Evolutionary conservation across 2,888 invertebrate species (phyloP), one percentile per base, ranked within the genome.

Genomic region (Dynastes tityus): DNA sequence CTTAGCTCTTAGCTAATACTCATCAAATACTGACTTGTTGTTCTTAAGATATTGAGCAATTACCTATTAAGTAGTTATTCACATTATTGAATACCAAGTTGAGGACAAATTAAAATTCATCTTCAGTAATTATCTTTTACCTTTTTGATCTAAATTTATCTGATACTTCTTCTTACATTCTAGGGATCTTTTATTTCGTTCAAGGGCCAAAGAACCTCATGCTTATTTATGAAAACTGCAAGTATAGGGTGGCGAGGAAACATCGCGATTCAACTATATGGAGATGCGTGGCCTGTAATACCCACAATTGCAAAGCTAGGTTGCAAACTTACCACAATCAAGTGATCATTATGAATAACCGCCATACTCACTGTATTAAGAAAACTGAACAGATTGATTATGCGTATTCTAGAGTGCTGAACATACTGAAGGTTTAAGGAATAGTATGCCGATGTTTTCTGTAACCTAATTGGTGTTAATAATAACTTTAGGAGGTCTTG

Each of bases 301-400:
- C 79, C 37, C 74, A 73, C 22, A 85, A 83, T 76, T 87, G 87
- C 78, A 86, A 83, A 80, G 83, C 84, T 11, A 82, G 85, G 74
- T 29, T 82, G n/a, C 76, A 76, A 5, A 83, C 82, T 11, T 78
- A 45, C 37, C 82, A 64, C 83, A 84, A 61, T 83, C 65, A 61
- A 8, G 58, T 58, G 32, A 53, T 13, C n/a, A n/a, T 77, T 27
- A 68, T 53, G 16, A 37, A 40, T 6, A 37, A 29, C 32, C 22
- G 55, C 13, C 77, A 77, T 37, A 49, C 32, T 27, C 68, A 77
- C 22, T 40, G 32, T 5, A 4, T 13, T 53, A 58, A 32, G 37
- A 53, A 53, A 67, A 77, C 27, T n/a, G 16, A 53, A 4, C 53
- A 16, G 2, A 53, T 53, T 2, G n/a, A 53, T 3, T n/a, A 53